Evolutionary conservation across 2,888 invertebrate genomes (phyloP).

Genomic region (Carterocephalus palaemon): DNA sequence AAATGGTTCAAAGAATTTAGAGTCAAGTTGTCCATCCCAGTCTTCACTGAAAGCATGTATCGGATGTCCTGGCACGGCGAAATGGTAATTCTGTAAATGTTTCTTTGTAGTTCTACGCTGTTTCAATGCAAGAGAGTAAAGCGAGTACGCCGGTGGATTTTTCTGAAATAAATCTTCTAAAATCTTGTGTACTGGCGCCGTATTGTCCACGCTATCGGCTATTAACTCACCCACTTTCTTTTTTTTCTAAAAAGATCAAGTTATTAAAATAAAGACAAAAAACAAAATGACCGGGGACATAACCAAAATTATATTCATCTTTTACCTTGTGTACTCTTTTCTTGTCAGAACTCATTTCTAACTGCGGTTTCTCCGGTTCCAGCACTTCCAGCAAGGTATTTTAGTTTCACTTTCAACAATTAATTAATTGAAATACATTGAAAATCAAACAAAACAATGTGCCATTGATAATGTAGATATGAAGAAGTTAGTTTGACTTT

Average conservation of each 20-base stretch:
- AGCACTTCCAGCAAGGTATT: too few species aligned
- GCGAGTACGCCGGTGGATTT: slow-evolving; percentile 44
- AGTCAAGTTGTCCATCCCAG: slow-evolving; percentile 59
- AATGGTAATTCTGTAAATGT: slow-evolving; percentile 38
- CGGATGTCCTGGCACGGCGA: slow-evolving; percentile 48
- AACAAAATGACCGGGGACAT: background rate
- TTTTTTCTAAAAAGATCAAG: slow-evolving; percentile 28
- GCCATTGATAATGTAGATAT: too few species aligned
- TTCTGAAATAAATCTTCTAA: slow-evolving; percentile 43
- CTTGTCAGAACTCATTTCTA: too few species aligned
- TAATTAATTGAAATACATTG: too few species aligned
- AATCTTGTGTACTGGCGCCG: slow-evolving; percentile 48
- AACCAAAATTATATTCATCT: too few species aligned
- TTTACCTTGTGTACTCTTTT: too few species aligned
- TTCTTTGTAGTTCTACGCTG: slow-evolving; percentile 36
- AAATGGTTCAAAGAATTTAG: slow-evolving; percentile 59
- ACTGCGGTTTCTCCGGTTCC: too few species aligned
- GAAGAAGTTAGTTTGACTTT: too few species aligned
- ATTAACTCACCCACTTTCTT: slow-evolving; percentile 35
- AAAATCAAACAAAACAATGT: too few species aligned
- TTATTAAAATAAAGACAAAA: background rate
- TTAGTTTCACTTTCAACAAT: too few species aligned
- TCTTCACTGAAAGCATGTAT: slow-evolving; percentile 51
- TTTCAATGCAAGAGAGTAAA: slow-evolving; percentile 44
- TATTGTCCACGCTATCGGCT: slow-evolving; percentile 47